Conservation (phyloP, 2,888 invertebrate species). For the Ceraclea dissimilis region DNA sequence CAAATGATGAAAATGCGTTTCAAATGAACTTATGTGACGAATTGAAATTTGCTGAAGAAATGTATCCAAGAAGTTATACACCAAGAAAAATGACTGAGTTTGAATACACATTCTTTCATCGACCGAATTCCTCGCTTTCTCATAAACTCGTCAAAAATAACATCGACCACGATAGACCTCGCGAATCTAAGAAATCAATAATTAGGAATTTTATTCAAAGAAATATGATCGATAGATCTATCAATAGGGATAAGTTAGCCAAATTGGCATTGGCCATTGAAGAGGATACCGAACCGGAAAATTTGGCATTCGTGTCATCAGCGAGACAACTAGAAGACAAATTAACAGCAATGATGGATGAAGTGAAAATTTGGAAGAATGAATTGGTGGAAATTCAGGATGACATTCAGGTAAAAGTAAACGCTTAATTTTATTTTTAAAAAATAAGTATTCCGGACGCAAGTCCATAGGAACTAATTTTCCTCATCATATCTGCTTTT, state of each 20-base stretch:
- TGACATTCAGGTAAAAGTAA: slow-evolving; percentile 45
- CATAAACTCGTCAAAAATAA: slow-evolving; percentile 23
- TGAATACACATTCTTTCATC: slow-evolving; percentile 18
- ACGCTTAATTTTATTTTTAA: no score
- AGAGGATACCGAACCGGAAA: slow-evolving; percentile 32
- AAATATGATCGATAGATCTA: slow-evolving; percentile 31
- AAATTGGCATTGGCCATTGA: slow-evolving; percentile 43
- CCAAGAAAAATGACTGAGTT: slow-evolving; percentile 19
- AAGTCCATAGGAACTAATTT: no score
- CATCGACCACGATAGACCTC: slow-evolving; percentile 30
- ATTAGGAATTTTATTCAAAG: slow-evolving; percentile 22
- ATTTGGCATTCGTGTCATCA: slow-evolving; percentile 33
- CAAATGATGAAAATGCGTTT: neutral
- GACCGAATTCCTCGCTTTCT: slow-evolving; percentile 28
- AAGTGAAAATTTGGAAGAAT: slow-evolving; percentile 41
- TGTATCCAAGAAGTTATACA: slow-evolving; percentile 11
- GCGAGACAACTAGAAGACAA: slow-evolving; percentile 34
- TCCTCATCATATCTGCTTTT: no score
- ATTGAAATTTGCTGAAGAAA: slow-evolving; percentile 39
- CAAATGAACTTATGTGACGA: slow-evolving; percentile 34
- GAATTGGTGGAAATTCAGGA: slow-evolving; percentile 45
- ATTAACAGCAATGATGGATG: slow-evolving; percentile 41
- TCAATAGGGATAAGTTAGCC: slow-evolving; percentile 40
- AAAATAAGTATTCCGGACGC: neutral
- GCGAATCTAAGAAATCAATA: slow-evolving; percentile 30